phyloP scores from a whole-genome alignment of 2,113 vertebrate species.

The Triplophysa tibetana region DNA sequence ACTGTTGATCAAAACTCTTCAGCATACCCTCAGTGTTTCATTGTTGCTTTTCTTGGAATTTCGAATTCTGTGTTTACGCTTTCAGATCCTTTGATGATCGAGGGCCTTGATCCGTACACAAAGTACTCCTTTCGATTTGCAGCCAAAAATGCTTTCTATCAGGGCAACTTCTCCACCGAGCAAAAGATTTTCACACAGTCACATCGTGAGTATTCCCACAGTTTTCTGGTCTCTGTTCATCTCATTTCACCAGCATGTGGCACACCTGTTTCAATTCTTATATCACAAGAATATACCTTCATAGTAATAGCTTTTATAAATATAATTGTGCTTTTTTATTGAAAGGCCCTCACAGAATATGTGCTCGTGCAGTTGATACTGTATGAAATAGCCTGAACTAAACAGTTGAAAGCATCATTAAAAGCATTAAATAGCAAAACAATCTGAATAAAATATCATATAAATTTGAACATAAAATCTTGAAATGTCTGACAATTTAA shows the following conservation, averaged over 20 bases:
- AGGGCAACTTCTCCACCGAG: slow-evolving; percentile 64
- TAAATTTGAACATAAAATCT: no score
- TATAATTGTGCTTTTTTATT: no score
- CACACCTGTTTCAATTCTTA: background rate
- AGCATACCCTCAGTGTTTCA: no score
- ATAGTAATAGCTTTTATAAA: background rate
- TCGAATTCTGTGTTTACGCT: background rate
- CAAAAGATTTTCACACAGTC: slow-evolving; percentile 58
- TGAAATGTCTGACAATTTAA: no score
- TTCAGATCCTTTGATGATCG: slow-evolving; percentile 58
- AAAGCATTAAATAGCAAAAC: no score
- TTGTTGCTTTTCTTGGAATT: background rate
- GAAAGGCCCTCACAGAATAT: background rate
- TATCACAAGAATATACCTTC: no score
- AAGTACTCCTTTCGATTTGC: slow-evolving; percentile 67
- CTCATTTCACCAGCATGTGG: background rate
- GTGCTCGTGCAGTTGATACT: no score
- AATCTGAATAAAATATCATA: no score
- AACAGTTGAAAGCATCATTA: no score
- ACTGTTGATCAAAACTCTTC: background rate
- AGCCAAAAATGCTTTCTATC: slow-evolving; percentile 65
- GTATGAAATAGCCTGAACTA: no score
- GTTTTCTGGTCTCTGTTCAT: background rate
- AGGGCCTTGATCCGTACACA: slow-evolving; percentile 65
- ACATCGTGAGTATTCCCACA: slow-evolving; percentile 62